A percentile compares a stretch with the other conserved stretches of the same genome.
phyloP scores from a whole-genome alignment of 2,113 vertebrate species.

The Tetrax tetrax region DNA sequence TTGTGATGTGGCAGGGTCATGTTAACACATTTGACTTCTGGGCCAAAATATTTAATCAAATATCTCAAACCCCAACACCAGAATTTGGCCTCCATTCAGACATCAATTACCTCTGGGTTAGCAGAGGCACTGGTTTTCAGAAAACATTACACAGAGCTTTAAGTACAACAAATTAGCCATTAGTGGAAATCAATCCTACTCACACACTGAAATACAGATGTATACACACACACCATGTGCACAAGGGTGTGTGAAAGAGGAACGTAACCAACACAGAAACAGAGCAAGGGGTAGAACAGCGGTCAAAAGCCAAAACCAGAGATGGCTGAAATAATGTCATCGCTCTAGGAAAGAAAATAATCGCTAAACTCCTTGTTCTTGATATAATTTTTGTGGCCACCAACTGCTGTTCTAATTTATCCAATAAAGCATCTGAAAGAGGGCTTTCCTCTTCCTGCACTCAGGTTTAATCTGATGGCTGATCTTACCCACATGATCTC shows the following conservation, averaged over 20 bases:
- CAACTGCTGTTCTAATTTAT: not conserved
- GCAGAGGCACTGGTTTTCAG: not conserved
- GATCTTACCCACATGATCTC: constrained; percentile 37
- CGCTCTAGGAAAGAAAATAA: not conserved
- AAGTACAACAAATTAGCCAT: not conserved
- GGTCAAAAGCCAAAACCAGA: not conserved
- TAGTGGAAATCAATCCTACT: not conserved
- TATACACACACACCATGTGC: not conserved
- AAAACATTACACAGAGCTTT: not conserved
- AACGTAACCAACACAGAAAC: not conserved
- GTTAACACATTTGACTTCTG: not conserved
- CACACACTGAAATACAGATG: not conserved
- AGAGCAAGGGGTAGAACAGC: not conserved
- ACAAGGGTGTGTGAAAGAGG: not conserved
- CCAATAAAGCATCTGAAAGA: constrained; percentile 1
- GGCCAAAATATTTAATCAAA: not conserved
- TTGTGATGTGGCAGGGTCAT: not conserved
- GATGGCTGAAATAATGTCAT: not conserved
- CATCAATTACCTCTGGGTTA: not conserved
- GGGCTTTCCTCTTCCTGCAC: constrained; percentile 23
- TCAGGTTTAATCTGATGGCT: constrained; percentile 49
- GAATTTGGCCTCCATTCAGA: not conserved
- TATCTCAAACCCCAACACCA: not conserved
- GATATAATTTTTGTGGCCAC: not conserved
- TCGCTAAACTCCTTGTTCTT: not conserved